Percentiles rank a stretch among this genome's conserved stretches.
phyloP scores from a whole-genome alignment of 2,888 invertebrate species.

The Mylabris sibirica region DNA sequence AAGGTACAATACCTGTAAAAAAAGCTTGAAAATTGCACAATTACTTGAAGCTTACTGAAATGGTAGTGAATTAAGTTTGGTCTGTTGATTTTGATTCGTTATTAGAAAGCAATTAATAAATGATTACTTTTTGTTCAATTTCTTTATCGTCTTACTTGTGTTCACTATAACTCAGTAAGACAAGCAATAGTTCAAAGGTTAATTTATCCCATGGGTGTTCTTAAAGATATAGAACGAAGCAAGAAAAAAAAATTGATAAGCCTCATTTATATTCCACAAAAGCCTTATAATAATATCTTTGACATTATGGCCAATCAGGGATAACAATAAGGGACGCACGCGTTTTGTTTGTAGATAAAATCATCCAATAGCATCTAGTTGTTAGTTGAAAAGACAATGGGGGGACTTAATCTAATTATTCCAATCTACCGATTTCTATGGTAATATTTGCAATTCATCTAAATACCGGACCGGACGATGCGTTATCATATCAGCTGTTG shows the following conservation, averaged over 20 bases:
- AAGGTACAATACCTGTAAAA: no score
- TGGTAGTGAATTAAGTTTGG: no score
- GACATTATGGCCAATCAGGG: conserved; percentile 49
- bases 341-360: conserved; percentile 46
- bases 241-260: conserved; percentile 1
- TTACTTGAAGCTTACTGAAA: no score
- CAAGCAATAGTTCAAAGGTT: background rate
- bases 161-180: background rate
- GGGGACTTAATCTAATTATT: conserved; percentile 53
- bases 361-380: conserved; percentile 49
- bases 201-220: background rate
- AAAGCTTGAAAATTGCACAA: no score
- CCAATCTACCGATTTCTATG: conserved; percentile 40
- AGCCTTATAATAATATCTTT: conserved; percentile 24
- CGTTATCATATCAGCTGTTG: no score
- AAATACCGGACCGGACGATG: background rate
- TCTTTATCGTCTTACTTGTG: background rate
- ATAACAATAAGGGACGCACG: conserved; percentile 50
- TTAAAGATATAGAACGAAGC: conserved; percentile 10
- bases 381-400: conserved; percentile 49
- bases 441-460: conserved; percentile 17
- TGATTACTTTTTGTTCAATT: background rate
- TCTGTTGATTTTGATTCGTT: no score
- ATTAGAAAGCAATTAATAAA: no score
- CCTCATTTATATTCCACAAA: conserved; percentile 20